These are phyloP conservation scores for Myotis vivesi DNA, from an alignment of 2,797 vertebrate genomes.

Conservation along the genomic window DNA sequence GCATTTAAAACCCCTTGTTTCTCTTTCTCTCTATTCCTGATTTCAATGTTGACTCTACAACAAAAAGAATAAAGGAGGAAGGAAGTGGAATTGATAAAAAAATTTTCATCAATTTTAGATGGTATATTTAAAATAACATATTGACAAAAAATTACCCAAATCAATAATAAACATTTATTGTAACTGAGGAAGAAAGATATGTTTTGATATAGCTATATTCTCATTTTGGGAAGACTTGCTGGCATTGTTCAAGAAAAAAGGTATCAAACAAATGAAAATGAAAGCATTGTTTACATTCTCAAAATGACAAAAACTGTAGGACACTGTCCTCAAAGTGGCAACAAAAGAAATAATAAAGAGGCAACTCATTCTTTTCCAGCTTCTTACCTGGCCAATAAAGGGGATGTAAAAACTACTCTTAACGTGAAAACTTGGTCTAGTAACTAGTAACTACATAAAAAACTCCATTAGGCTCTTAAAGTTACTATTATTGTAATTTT, in stretches of 20 bases:
- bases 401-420: background rate
- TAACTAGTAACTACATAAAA: background rate
- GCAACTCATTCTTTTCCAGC: background rate
- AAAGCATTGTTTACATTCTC: background rate
- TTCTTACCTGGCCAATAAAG: background rate
- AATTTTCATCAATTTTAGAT: background rate
- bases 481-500: background rate
- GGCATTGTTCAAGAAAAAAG: background rate
- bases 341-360: background rate
- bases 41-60: background rate
- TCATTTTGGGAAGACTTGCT: background rate
- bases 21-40: background rate
- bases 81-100: background rate
- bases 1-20: background rate
- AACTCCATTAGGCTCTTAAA: background rate
- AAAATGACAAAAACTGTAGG: background rate
- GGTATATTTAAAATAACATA: background rate
- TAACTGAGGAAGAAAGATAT: background rate
- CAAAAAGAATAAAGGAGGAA: background rate
- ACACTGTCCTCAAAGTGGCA: background rate
- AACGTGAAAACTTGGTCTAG: background rate
- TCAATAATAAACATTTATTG: background rate
- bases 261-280: background rate
- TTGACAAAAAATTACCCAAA: background rate
- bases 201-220: background rate